A percentile compares a stretch with the other conserved stretches of the same genome.
phyloP scores from a whole-genome alignment of 2,888 invertebrate genomes.

The Orthonychiurus folsomi region DNA sequence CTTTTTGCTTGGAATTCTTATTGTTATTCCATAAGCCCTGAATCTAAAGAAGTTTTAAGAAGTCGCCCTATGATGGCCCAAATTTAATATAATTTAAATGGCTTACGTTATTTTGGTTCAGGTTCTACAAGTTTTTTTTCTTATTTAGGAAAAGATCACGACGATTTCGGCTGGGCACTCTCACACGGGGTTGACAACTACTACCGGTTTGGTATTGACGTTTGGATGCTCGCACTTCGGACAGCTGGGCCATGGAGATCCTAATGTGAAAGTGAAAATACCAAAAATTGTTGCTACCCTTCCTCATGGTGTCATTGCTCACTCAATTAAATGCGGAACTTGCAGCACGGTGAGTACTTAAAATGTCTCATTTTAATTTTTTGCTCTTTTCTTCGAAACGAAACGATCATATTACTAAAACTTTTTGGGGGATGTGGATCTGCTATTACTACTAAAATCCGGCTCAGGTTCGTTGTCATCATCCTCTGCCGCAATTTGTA shows the following conservation, averaged over 20 bases:
- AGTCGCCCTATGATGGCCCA: no score
- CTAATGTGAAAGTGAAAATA: constrained; percentile 43
- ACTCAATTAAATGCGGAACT: constrained; percentile 33
- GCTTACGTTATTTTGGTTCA: no score
- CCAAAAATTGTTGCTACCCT: constrained; percentile 29
- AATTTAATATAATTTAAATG: no score
- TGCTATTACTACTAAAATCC: background rate
- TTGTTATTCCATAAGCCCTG: no score
- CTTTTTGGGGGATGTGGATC: no score
- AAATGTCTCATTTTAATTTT: no score
- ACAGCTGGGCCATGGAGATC: constrained; percentile 68
- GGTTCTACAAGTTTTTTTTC: no score
- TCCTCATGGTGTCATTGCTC: constrained; percentile 28
- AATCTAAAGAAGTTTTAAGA: no score
- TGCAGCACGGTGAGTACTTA: constrained; percentile 36
- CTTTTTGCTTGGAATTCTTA: no score
- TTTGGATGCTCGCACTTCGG: constrained; percentile 89
- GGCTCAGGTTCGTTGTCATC: background rate
- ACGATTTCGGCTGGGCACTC: constrained; percentile 77
- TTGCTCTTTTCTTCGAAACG: background rate
- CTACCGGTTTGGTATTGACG: constrained; percentile 62
- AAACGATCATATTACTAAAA: background rate
- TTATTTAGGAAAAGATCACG: constrained; percentile 52
- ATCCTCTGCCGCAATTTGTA: background rate
- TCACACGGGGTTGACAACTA: constrained; percentile 73